Percentiles rank a stretch among this genome's conserved stretches.
Evolutionary conservation across 2,113 vertebrate genomes (phyloP).

Genomic region (Beaufortia kweichowensis): DNA sequence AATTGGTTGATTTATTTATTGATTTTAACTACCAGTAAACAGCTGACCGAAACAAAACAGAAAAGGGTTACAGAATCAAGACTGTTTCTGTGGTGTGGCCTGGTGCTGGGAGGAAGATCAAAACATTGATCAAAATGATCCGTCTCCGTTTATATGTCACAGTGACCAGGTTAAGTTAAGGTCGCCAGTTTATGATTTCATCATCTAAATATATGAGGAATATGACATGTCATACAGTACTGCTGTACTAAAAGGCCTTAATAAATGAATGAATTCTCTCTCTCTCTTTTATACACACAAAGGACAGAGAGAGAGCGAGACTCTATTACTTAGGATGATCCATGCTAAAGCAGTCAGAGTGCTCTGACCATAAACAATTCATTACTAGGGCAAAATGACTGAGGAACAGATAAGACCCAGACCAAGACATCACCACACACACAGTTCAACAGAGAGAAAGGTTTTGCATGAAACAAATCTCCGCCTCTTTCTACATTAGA

Average conservation of each 20-base stretch:
- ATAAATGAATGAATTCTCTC: neutral
- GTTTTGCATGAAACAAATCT: no score
- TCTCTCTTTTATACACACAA: neutral
- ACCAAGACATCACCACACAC: slow-evolving; percentile 13
- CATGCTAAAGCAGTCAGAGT: slow-evolving; percentile 18
- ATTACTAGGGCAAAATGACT: slow-evolving; percentile 20
- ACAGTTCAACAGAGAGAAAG: slow-evolving; percentile 10
- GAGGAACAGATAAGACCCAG: neutral
- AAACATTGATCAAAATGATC: slow-evolving; percentile 10
- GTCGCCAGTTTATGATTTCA: neutral
- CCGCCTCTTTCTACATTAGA: neutral
- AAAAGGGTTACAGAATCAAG: neutral
- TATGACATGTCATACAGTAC: neutral
- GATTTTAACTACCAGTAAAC: no score
- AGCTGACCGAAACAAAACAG: neutral
- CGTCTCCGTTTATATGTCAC: slow-evolving; percentile 5
- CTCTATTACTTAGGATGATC: slow-evolving; percentile 17
- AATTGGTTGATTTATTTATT: no score
- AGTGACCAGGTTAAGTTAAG: neutral
- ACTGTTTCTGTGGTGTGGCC: neutral
- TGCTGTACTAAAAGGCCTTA: neutral
- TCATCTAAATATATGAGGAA: slow-evolving; percentile 13
- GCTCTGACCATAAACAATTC: slow-evolving; percentile 48
- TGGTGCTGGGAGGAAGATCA: neutral
- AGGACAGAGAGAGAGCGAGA: neutral